phyloP scores from a whole-genome alignment of 2,797 vertebrate genomes.

The Masticophis lateralis region DNA sequence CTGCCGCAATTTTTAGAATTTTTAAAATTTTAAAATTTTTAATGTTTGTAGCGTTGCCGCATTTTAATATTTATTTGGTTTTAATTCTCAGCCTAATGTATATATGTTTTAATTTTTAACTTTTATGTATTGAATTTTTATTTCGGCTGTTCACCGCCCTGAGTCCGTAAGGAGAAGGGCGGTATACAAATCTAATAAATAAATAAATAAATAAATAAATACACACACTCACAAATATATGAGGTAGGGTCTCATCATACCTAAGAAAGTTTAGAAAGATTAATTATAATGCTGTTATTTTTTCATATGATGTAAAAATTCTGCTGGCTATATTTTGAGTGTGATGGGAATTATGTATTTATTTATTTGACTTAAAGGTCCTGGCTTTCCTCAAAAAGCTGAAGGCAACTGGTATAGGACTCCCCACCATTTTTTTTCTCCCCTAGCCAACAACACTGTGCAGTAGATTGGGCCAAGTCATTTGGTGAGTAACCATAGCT shows the following conservation, averaged over 20 bases:
- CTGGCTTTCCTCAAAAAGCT: not conserved
- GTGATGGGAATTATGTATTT: conserved; percentile 37
- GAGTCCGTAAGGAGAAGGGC: too few species aligned
- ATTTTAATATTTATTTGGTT: too few species aligned
- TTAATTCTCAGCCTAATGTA: too few species aligned
- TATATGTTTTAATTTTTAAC: too few species aligned
- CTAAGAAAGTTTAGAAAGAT: conserved; percentile 50
- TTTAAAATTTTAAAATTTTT: too few species aligned
- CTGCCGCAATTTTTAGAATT: too few species aligned
- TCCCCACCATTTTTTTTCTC: not conserved
- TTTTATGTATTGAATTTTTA: too few species aligned
- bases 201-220: too few species aligned
- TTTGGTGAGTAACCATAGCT: not conserved
- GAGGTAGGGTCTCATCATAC: conserved; percentile 55
- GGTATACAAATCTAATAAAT: too few species aligned
- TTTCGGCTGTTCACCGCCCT: too few species aligned
- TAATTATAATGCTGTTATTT: conserved; percentile 50
- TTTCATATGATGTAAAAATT: conserved; percentile 52
- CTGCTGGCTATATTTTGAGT: conserved; percentile 45
- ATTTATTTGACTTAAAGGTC: not conserved
- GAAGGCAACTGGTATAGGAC: not conserved
- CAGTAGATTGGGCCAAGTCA: not conserved
- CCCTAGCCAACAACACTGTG: not conserved
- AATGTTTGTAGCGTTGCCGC: too few species aligned
- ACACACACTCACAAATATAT: conserved; percentile 1